Evolutionary conservation across 2,888 invertebrate species (phyloP).

Genomic region (Lottia gigantea): DNA sequence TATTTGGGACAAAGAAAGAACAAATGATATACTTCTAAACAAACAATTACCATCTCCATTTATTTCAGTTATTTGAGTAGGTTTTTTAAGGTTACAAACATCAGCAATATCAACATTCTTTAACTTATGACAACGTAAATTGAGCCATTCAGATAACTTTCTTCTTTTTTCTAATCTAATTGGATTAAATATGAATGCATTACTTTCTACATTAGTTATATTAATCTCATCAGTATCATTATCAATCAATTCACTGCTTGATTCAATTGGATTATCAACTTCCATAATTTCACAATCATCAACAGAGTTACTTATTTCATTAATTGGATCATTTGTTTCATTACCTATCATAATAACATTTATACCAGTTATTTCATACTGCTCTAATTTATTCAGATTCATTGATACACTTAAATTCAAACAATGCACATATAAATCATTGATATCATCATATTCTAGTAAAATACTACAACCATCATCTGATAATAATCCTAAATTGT

Average conservation of each 20-base stretch:
- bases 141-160: not conserved
- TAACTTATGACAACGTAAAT: not conserved
- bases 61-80: not conserved
- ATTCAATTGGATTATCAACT: no score
- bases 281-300: no score
- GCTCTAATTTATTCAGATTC: no score
- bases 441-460: no score
- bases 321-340: not conserved
- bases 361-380: not conserved
- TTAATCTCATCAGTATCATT: not conserved
- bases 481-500: no score
- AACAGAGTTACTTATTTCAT: no score
- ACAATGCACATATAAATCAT: no score
- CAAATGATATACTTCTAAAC: not conserved
- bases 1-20: not conserved
- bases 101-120: not conserved
- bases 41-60: no score
- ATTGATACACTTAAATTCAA: no score
- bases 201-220: not conserved
- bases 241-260: no score
- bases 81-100: not conserved
- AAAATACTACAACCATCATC: no score
- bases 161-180: not conserved
- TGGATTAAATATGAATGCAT: not conserved
- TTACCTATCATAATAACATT: no score